Evolutionary conservation across 2,797 vertebrate species (phyloP).

Genomic region (Microctenopoma stevenorrisi): DNA sequence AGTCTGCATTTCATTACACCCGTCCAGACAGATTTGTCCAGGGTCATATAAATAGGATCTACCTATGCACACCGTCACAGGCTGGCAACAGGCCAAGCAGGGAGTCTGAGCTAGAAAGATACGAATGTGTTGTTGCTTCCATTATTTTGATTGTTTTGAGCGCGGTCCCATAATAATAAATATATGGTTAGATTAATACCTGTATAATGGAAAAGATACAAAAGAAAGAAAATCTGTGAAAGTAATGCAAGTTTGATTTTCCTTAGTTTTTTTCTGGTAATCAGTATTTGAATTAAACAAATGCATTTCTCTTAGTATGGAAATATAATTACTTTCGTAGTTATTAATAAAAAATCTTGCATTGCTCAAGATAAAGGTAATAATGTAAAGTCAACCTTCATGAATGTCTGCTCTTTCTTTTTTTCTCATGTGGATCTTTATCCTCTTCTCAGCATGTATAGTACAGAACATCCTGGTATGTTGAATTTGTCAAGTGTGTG

Average conservation of each 20-base stretch:
- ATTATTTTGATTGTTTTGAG: background rate
- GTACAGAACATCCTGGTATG: conserved; percentile 50
- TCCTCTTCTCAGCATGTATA: conserved; percentile 33
- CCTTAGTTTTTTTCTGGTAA: background rate
- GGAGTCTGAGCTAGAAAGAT: background rate
- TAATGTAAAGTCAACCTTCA: conserved; percentile 4
- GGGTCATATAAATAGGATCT: conserved; percentile 2
- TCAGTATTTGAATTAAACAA: background rate
- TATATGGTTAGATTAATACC: conserved; percentile 4
- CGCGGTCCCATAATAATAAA: background rate
- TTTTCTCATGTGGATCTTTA: conserved; percentile 17
- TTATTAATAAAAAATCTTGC: background rate
- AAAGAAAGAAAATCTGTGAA: background rate
- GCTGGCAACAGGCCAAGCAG: background rate
- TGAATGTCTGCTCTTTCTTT: conserved; percentile 26
- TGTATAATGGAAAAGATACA: background rate
- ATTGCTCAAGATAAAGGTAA: background rate
- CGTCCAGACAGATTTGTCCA: background rate
- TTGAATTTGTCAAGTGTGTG: conserved; percentile 36
- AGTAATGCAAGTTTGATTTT: background rate
- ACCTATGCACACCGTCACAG: background rate
- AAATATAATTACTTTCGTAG: background rate
- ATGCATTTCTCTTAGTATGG: background rate
- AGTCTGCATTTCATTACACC: conserved; percentile 17
- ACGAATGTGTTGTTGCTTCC: background rate